phyloP scores from a whole-genome alignment of 2,888 invertebrate species.

The Mimas tiliae region DNA sequence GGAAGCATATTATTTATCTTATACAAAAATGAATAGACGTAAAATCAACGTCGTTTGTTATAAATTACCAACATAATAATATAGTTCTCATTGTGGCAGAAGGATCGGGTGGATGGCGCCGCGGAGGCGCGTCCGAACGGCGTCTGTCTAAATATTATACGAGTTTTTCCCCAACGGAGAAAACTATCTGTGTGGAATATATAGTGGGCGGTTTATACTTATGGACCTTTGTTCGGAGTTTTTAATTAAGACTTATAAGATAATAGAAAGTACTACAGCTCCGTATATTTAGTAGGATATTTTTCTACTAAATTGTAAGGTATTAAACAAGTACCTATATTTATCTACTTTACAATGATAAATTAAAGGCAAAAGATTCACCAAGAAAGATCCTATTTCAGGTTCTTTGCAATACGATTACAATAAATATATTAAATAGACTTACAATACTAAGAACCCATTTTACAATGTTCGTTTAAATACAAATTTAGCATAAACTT shows the following conservation, averaged over 20 bases:
- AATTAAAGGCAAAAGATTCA: too few relatives aligned
- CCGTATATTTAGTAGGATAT: neutral
- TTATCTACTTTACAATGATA: too few relatives aligned
- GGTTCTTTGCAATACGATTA: too few relatives aligned
- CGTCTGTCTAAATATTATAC: conserved; percentile 51
- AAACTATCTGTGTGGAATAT: conserved; percentile 36
- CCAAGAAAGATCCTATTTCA: too few relatives aligned
- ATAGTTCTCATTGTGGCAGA: conserved; percentile 31
- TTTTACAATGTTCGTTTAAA: too few relatives aligned
- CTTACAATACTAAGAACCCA: too few relatives aligned
- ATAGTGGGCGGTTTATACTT: conserved; percentile 30
- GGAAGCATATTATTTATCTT: neutral
- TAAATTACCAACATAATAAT: conserved; percentile 37
- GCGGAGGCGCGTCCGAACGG: conserved; percentile 55
- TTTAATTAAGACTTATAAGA: neutral
- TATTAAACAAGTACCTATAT: neutral
- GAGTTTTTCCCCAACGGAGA: conserved; percentile 38
- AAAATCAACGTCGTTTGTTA: conserved; percentile 42
- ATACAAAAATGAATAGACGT: conserved; percentile 25
- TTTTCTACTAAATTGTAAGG: neutral
- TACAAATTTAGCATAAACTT: too few relatives aligned
- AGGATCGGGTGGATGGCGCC: conserved; percentile 53
- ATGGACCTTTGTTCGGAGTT: neutral
- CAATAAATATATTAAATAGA: too few relatives aligned
- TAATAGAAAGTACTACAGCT: neutral